These are phyloP conservation scores for Octonoba sinensis DNA, from an alignment of 2,888 invertebrate species.

Conservation along the genomic window DNA sequence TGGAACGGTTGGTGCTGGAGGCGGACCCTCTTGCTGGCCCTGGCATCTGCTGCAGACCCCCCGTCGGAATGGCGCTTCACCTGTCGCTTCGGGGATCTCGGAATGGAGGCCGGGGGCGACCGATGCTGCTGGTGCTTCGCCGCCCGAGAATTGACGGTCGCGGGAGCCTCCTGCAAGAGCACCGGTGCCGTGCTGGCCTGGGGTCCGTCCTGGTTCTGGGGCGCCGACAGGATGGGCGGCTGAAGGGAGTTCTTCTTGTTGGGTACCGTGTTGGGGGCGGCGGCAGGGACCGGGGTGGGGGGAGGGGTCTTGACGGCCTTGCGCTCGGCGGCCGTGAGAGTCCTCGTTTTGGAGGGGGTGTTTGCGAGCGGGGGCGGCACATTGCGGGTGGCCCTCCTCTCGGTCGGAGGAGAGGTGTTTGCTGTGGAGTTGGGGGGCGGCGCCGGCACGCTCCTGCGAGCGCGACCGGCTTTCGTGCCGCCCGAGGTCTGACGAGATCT, in stretches of 20 bases:
- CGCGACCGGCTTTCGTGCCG: slow-evolving; percentile 41
- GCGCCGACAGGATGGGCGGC: neutral
- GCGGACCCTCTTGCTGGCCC: slow-evolving; percentile 73
- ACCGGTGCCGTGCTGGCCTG: slow-evolving; percentile 15
- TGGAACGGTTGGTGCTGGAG: slow-evolving; percentile 85
- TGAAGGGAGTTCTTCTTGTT: slow-evolving; percentile 23
- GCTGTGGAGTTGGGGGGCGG: slow-evolving; percentile 31
- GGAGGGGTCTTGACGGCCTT: slow-evolving; percentile 40
- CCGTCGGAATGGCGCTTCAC: slow-evolving; percentile 39
- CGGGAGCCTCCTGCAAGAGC: slow-evolving; percentile 30
- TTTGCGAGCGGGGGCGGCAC: slow-evolving; percentile 10
- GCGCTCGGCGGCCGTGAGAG: slow-evolving; percentile 49
- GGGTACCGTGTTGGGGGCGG: slow-evolving; percentile 33
- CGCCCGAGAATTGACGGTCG: slow-evolving; percentile 15
- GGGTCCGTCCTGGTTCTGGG: slow-evolving; percentile 21
- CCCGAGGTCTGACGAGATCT: slow-evolving; percentile 43
- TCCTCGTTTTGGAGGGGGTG: slow-evolving; percentile 5
- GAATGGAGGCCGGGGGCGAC: slow-evolving; percentile 25
- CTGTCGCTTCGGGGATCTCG: slow-evolving; percentile 42
- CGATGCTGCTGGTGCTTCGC: slow-evolving; percentile 3
- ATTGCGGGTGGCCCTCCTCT: slow-evolving; percentile 35
- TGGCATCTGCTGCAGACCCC: slow-evolving; percentile 17
- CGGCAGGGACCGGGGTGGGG: slow-evolving; percentile 36
- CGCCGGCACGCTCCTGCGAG: slow-evolving; percentile 33
- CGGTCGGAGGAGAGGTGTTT: slow-evolving; percentile 32